Base-by-base conservation (phyloP, 1,140 invertebrate genomes). In the Sarcophaga peregrina region DNA sequence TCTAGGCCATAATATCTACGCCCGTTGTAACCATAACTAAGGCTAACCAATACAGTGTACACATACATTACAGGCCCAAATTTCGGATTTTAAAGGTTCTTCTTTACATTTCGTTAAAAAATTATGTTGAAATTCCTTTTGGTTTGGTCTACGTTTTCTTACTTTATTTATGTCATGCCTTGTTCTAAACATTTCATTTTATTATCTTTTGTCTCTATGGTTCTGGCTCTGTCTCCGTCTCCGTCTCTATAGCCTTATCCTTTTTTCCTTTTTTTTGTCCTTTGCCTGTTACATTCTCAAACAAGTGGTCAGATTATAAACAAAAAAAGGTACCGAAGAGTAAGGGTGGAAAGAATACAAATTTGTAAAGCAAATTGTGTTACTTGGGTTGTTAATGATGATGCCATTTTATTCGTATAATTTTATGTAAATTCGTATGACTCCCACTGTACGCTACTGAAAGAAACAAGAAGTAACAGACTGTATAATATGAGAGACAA, bases 311-410 rank as follows among this genome's bases (percentile, higher is more conserved):
- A 76, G 47, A 76, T 76, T 76, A 47, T 8, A 46, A 15, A 46
- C 74, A 76, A 48, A 5, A 74, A 48, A 46, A n/a, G n/a, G n/a
- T n/a, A n/a, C n/a, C n/a, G 6, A 76, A 47, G 47, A 76, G 47
- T 48, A 48, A 2, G 25, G 4, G 25, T 37, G 25, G 25, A 58
- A 7, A 58, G 54, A n/a, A 58, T 58, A 58, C 46, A 76, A 76
- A 76, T 76, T 76, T 76, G 74, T 76, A 48, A 76, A 76, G 45
- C 74, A 76, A 76, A 76, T 76, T 76, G 74, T 76, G 45, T 47
- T 76, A 17, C 13, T 47, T 4, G 25, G 25, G 25, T 37, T 76
- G 74, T 76, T 76, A 76, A 48, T 47, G 46, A 48, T 47, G 46
- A 58, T 58, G 54, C 54, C 15, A 58, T 58, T 58, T 58, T 58